A percentile compares a stretch with the other conserved stretches of the same genome.
phyloP scores from a whole-genome alignment of 2,113 vertebrate species.

The Tenrec ecaudatus region DNA sequence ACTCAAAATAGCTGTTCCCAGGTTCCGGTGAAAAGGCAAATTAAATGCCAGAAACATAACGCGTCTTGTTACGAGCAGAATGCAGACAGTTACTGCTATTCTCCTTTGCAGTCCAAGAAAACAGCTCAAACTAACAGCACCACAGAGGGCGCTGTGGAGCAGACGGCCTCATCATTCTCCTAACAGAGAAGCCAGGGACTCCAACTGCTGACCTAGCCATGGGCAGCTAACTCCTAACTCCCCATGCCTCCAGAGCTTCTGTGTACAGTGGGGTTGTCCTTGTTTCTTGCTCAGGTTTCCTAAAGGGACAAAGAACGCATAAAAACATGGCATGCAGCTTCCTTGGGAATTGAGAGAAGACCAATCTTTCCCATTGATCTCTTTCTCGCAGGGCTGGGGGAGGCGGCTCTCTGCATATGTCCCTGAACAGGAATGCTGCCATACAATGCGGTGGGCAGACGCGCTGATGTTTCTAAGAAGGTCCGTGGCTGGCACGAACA shows the following conservation, averaged over 20 bases:
- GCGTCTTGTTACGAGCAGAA: neutral
- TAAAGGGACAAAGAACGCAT: neutral
- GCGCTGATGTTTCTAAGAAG: neutral
- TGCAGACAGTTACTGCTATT: neutral
- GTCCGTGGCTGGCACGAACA: neutral
- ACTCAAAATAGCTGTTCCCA: fast-evolving
- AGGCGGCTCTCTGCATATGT: neutral
- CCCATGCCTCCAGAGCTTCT: too few relatives aligned
- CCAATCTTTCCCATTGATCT: neutral
- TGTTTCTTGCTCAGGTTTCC: neutral
- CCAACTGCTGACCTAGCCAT: too few relatives aligned
- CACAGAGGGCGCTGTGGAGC: too few relatives aligned
- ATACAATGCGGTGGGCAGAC: neutral
- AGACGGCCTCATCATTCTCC: too few relatives aligned
- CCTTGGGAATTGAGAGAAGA: neutral
- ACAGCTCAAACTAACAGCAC: neutral
- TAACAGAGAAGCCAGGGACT: too few relatives aligned
- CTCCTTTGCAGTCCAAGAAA: neutral
- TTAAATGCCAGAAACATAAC: neutral
- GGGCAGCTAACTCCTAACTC: too few relatives aligned
- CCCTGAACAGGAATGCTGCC: neutral
- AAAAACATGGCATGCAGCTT: neutral
- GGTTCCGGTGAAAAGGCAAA: neutral
- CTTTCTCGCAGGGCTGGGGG: neutral
- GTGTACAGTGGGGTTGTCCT: neutral